A percentile compares a stretch with the other conserved stretches of the same genome.
phyloP scores from a whole-genome alignment of 2,797 vertebrate species.

The Echiichthys vipera region DNA sequence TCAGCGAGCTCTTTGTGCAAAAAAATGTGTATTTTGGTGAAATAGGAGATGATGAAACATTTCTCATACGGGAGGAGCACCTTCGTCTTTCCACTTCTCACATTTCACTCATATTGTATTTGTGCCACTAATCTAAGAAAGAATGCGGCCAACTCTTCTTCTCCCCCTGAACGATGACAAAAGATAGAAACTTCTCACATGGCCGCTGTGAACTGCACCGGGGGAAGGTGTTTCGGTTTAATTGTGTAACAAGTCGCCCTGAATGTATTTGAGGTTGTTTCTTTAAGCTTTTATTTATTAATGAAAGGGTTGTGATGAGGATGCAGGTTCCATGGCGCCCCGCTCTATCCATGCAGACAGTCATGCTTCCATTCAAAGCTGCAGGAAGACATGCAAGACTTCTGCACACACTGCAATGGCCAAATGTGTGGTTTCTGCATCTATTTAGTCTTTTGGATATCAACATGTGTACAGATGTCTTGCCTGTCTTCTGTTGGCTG shows the following conservation, averaged over 20 bases:
- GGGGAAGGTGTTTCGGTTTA: background rate
- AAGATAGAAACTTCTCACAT: constrained; percentile 35
- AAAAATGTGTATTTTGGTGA: constrained; percentile 7
- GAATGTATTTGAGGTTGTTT: background rate
- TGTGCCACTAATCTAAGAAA: constrained; percentile 31
- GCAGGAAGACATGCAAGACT: background rate
- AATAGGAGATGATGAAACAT: constrained; percentile 7
- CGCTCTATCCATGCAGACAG: background rate
- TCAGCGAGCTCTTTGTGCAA: background rate
- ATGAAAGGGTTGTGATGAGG: background rate
- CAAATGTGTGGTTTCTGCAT: background rate
- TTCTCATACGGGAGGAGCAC: constrained; percentile 18
- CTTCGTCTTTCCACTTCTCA: constrained; percentile 48
- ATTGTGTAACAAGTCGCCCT: background rate
- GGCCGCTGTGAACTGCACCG: background rate
- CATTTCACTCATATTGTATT: constrained; percentile 66
- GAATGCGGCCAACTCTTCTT: constrained; percentile 45
- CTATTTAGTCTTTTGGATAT: background rate
- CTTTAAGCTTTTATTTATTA: background rate
- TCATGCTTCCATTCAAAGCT: background rate
- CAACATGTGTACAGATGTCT: too few species aligned
- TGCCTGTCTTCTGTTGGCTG: background rate
- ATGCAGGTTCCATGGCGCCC: too few species aligned
- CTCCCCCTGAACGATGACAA: constrained; percentile 16
- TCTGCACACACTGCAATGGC: background rate